phyloP scores from a whole-genome alignment of 2,113 vertebrate genomes.

The Bothrops jararaca region DNA sequence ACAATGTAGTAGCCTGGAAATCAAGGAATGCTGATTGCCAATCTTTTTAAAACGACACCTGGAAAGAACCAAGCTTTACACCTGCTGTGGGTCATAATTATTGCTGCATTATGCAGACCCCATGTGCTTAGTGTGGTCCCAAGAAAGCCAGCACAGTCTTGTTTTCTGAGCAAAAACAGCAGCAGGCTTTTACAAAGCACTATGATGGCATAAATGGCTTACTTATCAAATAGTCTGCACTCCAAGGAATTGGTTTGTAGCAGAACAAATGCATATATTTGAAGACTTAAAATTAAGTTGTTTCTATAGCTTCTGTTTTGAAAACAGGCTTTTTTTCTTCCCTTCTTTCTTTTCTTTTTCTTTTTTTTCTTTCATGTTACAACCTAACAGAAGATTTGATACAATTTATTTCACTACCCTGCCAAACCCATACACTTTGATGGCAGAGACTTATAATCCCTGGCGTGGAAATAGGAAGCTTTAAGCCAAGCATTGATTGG shows the following conservation, averaged over 20 bases:
- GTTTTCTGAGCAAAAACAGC: not conserved
- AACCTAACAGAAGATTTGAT: not conserved
- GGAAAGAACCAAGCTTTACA: not conserved
- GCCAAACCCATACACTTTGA: constrained; percentile 33
- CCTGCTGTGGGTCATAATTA: not conserved
- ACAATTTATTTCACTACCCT: not conserved
- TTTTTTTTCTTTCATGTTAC: not conserved
- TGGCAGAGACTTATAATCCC: constrained; percentile 44
- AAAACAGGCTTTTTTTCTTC: not conserved
- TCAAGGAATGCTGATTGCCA: not conserved
- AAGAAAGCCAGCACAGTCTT: not conserved
- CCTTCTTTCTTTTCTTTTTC: not conserved
- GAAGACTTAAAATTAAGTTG: not conserved
- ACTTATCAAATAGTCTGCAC: not conserved
- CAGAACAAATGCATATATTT: not conserved
- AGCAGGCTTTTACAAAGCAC: constrained; percentile 9
- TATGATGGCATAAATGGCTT: not conserved
- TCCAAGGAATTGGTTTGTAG: not conserved
- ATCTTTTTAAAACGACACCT: not conserved
- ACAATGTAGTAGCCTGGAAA: not conserved
- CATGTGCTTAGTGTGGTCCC: not conserved
- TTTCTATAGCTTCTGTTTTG: not conserved
- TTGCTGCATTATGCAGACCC: not conserved
- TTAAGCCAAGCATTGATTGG: constrained; percentile 57
- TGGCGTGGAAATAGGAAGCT: constrained; percentile 42